These are phyloP conservation scores for Saguinus midas DNA, from an alignment of 2,113 vertebrate genomes.

Conservation along the genomic window DNA sequence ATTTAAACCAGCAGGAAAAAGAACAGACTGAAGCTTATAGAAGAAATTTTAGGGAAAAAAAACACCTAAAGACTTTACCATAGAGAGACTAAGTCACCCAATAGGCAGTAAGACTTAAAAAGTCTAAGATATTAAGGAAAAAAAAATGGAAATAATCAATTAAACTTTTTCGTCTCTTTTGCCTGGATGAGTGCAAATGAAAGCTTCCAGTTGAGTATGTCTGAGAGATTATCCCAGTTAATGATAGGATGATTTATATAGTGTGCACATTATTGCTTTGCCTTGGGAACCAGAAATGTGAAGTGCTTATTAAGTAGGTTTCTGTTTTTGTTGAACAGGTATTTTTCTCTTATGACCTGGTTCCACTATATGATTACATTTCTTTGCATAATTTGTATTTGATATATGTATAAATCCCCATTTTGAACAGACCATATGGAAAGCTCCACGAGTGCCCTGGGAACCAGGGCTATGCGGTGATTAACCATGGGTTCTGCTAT, in stretches of 20 bases:
- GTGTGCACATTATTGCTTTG: slow-evolving; percentile 70
- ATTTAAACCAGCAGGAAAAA: not conserved
- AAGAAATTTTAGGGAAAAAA: not conserved
- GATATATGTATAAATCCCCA: slow-evolving; percentile 78
- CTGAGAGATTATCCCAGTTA: slow-evolving; percentile 77
- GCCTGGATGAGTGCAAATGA: slow-evolving; percentile 67
- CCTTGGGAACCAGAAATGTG: slow-evolving; percentile 70
- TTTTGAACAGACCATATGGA: slow-evolving; percentile 84
- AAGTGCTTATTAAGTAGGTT: slow-evolving; percentile 78
- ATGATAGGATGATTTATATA: slow-evolving; percentile 77
- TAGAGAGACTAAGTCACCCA: not conserved
- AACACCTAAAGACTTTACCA: not conserved
- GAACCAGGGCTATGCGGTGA: slow-evolving; percentile 78
- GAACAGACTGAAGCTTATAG: not conserved
- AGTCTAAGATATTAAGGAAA: not conserved
- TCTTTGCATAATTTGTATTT: slow-evolving; percentile 83
- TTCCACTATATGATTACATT: slow-evolving; percentile 79
- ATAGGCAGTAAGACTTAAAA: slow-evolving; percentile 43
- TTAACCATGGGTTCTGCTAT: slow-evolving; percentile 81
- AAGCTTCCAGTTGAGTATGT: slow-evolving; percentile 66
- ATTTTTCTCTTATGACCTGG: slow-evolving; percentile 78
- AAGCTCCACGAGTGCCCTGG: slow-evolving; percentile 81
- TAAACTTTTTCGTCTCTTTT: not conserved
- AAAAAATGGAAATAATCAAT: slow-evolving; percentile 62
- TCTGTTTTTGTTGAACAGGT: slow-evolving; percentile 81